Conservation (phyloP, 2,113 vertebrate species). For the Macaca nemestrina region DNA sequence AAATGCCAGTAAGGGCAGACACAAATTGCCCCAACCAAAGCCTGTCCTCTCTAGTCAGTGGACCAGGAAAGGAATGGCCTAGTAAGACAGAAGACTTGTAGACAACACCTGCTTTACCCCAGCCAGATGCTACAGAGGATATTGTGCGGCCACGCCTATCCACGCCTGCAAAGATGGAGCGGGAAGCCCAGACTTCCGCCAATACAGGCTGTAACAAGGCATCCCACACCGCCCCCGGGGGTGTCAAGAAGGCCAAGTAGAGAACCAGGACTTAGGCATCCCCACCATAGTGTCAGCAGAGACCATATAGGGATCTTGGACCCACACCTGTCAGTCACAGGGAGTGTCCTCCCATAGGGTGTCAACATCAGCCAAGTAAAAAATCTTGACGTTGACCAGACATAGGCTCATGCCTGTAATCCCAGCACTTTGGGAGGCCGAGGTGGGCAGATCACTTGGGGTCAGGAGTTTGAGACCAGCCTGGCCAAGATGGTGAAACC, state of each 20-base stretch:
- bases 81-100: background rate
- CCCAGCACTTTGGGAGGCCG: no score
- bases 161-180: no score
- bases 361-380: background rate
- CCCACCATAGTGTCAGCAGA: background rate
- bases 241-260: background rate
- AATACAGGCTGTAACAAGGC: background rate
- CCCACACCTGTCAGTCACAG: rapidly evolving
- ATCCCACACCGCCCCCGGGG: no score
- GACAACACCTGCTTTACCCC: background rate
- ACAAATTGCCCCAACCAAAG: no score
- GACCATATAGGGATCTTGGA: background rate
- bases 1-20: background rate
- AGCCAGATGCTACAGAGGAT: rapidly evolving
- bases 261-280: background rate
- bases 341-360: background rate
- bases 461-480: no score
- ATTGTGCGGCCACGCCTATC: background rate
- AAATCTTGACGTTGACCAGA: rapidly evolving
- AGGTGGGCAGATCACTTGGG: no score
- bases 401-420: no score
- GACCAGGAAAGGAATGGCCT: background rate
- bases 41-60: background rate
- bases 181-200: background rate
- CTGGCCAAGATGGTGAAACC: no score